phyloP scores from a whole-genome alignment of 2,888 invertebrate species.

The Brassicogethes aeneus region DNA sequence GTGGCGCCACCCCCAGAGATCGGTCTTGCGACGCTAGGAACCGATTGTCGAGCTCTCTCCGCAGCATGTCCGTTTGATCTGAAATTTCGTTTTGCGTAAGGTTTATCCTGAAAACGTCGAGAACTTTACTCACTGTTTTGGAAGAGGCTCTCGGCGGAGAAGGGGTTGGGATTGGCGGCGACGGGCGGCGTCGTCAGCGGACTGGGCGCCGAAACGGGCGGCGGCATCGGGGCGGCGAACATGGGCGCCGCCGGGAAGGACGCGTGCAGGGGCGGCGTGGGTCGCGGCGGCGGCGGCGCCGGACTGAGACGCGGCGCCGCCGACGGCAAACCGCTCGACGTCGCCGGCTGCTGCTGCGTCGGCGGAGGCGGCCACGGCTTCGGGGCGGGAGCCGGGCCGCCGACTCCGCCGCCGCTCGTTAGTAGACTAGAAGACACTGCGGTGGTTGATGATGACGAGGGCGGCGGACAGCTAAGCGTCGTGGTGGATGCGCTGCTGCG shows the following conservation, averaged over 20 bases:
- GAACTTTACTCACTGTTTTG: conserved; percentile 60
- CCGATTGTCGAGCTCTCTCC: conserved; percentile 82
- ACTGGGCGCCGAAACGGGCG: conserved; percentile 50
- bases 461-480: conserved; percentile 35
- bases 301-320: conserved; percentile 46
- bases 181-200: conserved; percentile 50
- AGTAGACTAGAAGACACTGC: conserved; percentile 52
- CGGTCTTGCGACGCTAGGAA: conserved; percentile 82
- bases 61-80: conserved; percentile 74
- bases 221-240: conserved; percentile 47
- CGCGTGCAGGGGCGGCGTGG: conserved; percentile 33
- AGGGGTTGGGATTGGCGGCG: conserved; percentile 66
- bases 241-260: conserved; percentile 40
- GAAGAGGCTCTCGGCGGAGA: conserved; percentile 81
- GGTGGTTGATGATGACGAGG: conserved; percentile 42
- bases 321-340: conserved; percentile 42
- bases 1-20: conserved; percentile 42
- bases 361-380: conserved; percentile 40
- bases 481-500: conserved; percentile 50
- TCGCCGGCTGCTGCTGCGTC: conserved; percentile 41
- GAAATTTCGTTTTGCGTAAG: too few species aligned
- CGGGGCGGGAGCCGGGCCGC: conserved; percentile 12
- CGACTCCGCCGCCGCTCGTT: conserved; percentile 13
- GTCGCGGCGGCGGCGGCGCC: conserved; percentile 38
- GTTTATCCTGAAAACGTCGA: background rate